These are phyloP conservation scores for Lasiommata megera DNA, from an alignment of 2,888 invertebrate species.

Conservation along the genomic window DNA sequence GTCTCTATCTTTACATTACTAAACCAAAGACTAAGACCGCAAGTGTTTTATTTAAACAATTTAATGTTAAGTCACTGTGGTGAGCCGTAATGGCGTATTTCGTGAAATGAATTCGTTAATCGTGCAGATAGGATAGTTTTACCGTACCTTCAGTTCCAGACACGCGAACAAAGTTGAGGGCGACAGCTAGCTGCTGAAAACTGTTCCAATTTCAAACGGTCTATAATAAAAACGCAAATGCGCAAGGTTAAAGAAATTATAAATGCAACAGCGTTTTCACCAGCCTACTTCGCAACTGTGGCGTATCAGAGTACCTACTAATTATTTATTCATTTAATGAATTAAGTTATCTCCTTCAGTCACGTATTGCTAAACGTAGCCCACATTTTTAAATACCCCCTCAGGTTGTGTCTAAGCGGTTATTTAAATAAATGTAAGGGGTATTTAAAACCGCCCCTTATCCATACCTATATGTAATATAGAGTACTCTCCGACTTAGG, in stretches of 20 bases:
- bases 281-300: background rate
- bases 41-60: constrained; percentile 26
- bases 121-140: no score
- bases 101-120: background rate
- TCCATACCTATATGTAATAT: no score
- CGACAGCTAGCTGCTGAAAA: no score
- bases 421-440: no score
- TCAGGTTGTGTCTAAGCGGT: no score
- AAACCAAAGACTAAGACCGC: constrained; percentile 18
- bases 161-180: no score
- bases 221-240: background rate
- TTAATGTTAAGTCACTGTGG: constrained; percentile 24
- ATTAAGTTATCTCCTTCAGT: background rate
- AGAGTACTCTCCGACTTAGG: no score
- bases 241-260: background rate
- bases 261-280: background rate
- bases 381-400: no score
- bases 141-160: no score
- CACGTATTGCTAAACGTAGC: no score
- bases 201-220: no score
- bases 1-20: background rate
- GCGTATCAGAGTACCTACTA: background rate
- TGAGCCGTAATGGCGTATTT: background rate
- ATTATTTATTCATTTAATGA: constrained; percentile 1
- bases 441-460: no score